Percentiles rank a stretch among this genome's conserved stretches.
These are phyloP conservation scores for Proisotoma minuta DNA, from an alignment of 2,888 invertebrate species.

Conservation along the genomic window DNA sequence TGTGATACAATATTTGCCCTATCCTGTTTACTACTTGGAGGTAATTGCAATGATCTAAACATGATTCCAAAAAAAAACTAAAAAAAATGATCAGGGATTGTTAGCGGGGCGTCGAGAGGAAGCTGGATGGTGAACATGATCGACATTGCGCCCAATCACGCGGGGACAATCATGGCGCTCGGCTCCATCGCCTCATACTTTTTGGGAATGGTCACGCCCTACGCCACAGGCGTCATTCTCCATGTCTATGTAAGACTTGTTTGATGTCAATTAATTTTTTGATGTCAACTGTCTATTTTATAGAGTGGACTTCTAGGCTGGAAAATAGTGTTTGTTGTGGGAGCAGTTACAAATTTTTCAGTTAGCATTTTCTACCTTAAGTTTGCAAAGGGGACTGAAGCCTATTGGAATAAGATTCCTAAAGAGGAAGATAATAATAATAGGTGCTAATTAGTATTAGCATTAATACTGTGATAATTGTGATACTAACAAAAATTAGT, in stretches of 20 bases:
- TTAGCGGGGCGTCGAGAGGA: background rate
- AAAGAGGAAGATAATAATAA: background rate
- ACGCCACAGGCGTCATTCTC: conserved; percentile 48
- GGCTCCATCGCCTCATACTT: conserved; percentile 17
- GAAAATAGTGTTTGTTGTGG: conserved; percentile 60
- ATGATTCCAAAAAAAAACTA: background rate
- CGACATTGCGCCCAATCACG: conserved; percentile 73
- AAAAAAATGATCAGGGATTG: background rate
- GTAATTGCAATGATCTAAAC: background rate
- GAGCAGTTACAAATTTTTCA: conserved; percentile 55
- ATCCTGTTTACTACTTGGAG: background rate
- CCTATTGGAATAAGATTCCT: conserved; percentile 57
- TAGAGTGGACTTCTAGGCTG: conserved; percentile 61
- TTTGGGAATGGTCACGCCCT: conserved; percentile 26
- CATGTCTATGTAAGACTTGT: conserved; percentile 42
- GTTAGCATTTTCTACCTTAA: conserved; percentile 56
- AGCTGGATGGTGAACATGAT: conserved; percentile 64
- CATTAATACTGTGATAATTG: too few relatives aligned
- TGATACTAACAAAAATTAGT: too few relatives aligned
- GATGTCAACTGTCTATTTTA: conserved; percentile 34
- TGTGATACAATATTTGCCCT: background rate
- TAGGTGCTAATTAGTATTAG: background rate
- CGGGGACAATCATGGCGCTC: conserved; percentile 53
- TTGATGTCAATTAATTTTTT: background rate
- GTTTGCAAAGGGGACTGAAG: conserved; percentile 58